Conservation (phyloP, 2,113 vertebrate genomes). For the Dromas ardeola region DNA sequence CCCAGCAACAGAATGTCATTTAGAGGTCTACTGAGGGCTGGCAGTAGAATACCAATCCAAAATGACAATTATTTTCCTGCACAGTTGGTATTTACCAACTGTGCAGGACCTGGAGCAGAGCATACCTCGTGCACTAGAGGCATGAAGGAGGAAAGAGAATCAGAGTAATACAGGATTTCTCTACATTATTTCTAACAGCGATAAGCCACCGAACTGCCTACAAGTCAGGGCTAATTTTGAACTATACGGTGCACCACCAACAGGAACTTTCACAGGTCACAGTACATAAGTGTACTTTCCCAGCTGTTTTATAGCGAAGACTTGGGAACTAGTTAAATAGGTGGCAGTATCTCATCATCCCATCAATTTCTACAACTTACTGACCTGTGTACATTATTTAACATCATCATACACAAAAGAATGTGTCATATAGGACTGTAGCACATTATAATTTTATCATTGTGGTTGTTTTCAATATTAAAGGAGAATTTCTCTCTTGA, state of each 20-base stretch:
- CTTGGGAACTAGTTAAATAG: neutral
- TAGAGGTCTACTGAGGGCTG: neutral
- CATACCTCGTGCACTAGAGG: neutral
- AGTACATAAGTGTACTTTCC: neutral
- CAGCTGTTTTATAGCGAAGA: neutral
- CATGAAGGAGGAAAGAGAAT: neutral
- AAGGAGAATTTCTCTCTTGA: neutral
- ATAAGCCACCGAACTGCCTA: neutral
- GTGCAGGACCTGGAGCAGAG: neutral
- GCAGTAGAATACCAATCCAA: neutral
- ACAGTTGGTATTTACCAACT: neutral
- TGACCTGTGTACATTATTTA: neutral
- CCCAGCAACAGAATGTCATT: neutral
- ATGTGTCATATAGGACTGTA: neutral
- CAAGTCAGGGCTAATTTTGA: neutral
- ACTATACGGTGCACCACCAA: rapidly evolving
- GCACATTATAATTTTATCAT: neutral
- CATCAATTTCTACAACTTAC: neutral
- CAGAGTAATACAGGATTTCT: neutral
- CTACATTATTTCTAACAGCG: neutral
- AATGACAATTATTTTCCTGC: neutral
- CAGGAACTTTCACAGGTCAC: neutral
- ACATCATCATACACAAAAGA: neutral
- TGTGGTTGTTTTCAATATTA: neutral
- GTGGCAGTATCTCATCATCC: neutral